Evolutionary conservation across 2,113 vertebrate genomes (phyloP), one percentile per base, ranked within the genome.

Genomic region (Okapia johnstoni): DNA sequence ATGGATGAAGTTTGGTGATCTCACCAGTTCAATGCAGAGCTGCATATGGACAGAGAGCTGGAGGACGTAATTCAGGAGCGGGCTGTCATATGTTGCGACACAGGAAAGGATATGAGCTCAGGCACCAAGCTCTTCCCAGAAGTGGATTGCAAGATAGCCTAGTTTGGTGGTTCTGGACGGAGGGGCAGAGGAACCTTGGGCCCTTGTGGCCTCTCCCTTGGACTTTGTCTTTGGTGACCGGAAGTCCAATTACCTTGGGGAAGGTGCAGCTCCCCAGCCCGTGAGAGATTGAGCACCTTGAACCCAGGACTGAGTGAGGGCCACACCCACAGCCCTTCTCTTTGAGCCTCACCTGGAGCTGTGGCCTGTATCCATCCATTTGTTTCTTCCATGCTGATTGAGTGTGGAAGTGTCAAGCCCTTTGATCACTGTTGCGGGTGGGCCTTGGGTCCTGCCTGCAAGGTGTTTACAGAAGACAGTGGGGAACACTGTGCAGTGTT

Each of bases 11-110:
- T 79, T 6, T 33, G 52, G n/a, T 6, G 6, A 7, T 73, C 57
- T 76, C 58, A 61, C 26, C n/a, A 16, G 76, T 16, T 17, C 52
- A 19, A 2, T 7, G 8, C 96, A 50, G 58, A 60, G 80, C 52
- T 28, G 16, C 52, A 7, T 19, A 3, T 5, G 30, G 52, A 33
- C 15, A 21, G 86, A 16, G 2, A 17, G 60, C 40, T 36, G 4
- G 7, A 28, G 58, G 16, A 9, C 0, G 0, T 58, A 1, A 36
- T 46, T 26, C 36, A 40, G 50, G 84, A 46, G 46, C 2, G 0
- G 4, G 4, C 73, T 15, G 13, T 10, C 1, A 0, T 7, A 1
- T 2, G 14, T 9, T 40, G 15, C 0, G 12, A 25, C 40, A 5
- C 84, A 23, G 46, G 58, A 52, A 79, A 66, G 46, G 63, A 43